These are phyloP conservation scores for Zaprionus kolodkinae DNA, from an alignment of 1,140 invertebrate genomes.

Conservation along the genomic window DNA sequence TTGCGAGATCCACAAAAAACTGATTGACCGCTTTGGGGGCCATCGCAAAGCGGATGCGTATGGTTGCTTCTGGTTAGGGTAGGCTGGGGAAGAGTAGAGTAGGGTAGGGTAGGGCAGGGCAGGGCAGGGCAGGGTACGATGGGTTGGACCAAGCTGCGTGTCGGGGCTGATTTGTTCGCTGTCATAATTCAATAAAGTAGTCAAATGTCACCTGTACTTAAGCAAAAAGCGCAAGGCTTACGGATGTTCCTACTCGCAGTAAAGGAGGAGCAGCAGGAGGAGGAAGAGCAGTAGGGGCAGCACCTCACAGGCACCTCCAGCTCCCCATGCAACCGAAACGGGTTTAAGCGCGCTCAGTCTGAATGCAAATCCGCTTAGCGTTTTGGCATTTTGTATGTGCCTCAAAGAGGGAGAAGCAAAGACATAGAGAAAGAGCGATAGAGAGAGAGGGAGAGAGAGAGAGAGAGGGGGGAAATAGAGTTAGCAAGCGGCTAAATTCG, in stretches of 20 bases:
- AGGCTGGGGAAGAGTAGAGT: not conserved
- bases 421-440: not conserved
- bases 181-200: slow-evolving; percentile 84
- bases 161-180: slow-evolving; percentile 83
- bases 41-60: not conserved
- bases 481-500: not conserved
- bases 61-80: not conserved
- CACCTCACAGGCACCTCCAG: not conserved
- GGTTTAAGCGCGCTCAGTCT: slow-evolving; percentile 30
- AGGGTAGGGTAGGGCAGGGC: not conserved
- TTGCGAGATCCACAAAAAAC: slow-evolving; percentile 16
- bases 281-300: no score
- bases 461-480: not conserved
- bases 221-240: slow-evolving; percentile 59
- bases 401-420: not conserved
- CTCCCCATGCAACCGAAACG: slow-evolving; percentile 24
- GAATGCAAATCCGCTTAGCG: slow-evolving; percentile 48
- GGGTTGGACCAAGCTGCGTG: slow-evolving; percentile 39
- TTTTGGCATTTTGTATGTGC: slow-evolving; percentile 4
- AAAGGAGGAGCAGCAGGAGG: no score
- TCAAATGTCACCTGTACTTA: slow-evolving; percentile 65
- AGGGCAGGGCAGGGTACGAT: not conserved
- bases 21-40: slow-evolving; percentile 31
- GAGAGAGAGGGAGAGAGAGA: not conserved
- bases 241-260: slow-evolving; percentile 14